Base-by-base conservation (phyloP, 2,797 vertebrate species). In the Psittacula derbiana region DNA sequence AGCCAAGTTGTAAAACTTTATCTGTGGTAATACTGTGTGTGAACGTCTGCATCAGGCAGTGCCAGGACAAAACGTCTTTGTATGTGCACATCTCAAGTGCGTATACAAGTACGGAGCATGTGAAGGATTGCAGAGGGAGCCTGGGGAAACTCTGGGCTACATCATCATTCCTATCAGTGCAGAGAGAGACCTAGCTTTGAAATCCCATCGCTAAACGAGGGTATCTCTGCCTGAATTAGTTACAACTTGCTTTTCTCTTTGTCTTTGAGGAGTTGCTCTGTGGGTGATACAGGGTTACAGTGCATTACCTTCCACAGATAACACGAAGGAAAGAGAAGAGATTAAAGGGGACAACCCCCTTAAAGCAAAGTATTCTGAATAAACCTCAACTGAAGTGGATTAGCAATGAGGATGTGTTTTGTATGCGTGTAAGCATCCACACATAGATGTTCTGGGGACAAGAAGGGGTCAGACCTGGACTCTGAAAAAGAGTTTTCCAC, bases 401-500 rank as follows among this genome's bases (percentile, higher is more conserved):
- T 81, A 81, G 66, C n/a, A 47, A 20, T 0, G 3, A 71, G 44
- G 44, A 76, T 1, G 5, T 33, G 24, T 44, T 92, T 90, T 76
- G 66, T 73, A 40, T 18, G 8, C 0, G 3, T 55, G 62, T 44
- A 33, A 86, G 38, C 58, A 46, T 27, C 23, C 71, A 38, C 64
- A 84, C 81, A 55, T 62, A 80, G 84, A 84, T 83, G 94, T 93
- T 95, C 95, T 33, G 78, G 88, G 91, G 94, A 97, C 89, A 81
- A 70, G 82, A 93, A 87, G 60, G 82, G 94, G 95, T 95, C 96
- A 96, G 92, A 96, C 94, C 95, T 95, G 90, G 83, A 18, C 95
- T 95, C 95, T 75, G 71, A 93, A 96, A 95, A 96, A 90, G 95
- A 96, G 94, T 97, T 97, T 97, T 97, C 95, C 92, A 85, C 81